phyloP scores from a whole-genome alignment of 2,888 invertebrate species.

The Mantis religiosa region DNA sequence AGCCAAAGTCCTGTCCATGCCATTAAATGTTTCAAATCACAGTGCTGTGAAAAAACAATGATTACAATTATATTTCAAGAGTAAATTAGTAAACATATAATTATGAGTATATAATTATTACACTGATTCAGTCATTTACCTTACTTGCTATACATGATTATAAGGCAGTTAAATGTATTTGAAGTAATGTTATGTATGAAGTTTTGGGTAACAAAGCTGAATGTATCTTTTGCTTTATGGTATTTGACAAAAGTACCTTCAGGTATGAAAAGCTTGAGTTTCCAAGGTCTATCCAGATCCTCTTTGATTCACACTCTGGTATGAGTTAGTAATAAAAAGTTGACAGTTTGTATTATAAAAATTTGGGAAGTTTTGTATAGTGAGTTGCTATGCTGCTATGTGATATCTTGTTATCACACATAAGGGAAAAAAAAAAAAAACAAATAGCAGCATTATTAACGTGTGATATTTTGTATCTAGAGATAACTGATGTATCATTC shows the following conservation, averaged over 20 bases:
- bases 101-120: too few relatives aligned
- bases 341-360: neutral
- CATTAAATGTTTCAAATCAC: too few relatives aligned
- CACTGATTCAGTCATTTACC: too few relatives aligned
- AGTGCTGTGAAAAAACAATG: too few relatives aligned
- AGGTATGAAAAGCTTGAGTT: neutral
- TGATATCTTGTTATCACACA: neutral
- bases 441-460: neutral
- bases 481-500: neutral
- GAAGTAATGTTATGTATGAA: too few relatives aligned
- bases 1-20: too few relatives aligned
- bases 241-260: neutral
- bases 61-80: too few relatives aligned
- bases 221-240: too few relatives aligned
- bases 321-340: neutral
- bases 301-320: neutral
- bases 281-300: neutral
- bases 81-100: too few relatives aligned
- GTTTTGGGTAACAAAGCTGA: too few relatives aligned
- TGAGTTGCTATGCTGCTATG: neutral
- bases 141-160: too few relatives aligned
- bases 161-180: too few relatives aligned
- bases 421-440: neutral
- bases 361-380: neutral
- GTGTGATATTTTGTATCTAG: neutral